A percentile compares a stretch with the other conserved stretches of the same genome.
These are phyloP conservation scores for Meloidogyne floridensis DNA, from an alignment of 1,140 invertebrate genomes.

Conservation along the genomic window DNA sequence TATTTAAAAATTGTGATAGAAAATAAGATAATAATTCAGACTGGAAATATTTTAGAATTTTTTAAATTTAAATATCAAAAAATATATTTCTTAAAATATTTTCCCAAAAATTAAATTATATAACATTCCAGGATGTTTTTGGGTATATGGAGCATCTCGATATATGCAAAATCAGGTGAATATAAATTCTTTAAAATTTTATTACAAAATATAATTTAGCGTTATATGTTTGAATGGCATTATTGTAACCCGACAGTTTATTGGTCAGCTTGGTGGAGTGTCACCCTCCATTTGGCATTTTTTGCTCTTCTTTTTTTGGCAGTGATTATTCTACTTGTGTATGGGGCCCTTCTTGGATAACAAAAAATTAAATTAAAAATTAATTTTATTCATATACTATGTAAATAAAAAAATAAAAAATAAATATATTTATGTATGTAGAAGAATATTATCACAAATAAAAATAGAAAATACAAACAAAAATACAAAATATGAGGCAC, in stretches of 20 bases:
- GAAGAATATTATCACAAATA: no score
- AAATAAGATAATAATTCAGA: no score
- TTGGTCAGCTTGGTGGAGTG: slow-evolving; percentile 42
- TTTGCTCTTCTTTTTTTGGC: slow-evolving; percentile 40
- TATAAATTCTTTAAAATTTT: no score
- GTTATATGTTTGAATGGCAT: slow-evolving; percentile 41
- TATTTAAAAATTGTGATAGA: no score
- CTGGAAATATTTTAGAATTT: no score
- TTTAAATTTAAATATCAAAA: no score
- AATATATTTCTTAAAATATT: no score
- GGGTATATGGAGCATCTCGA: slow-evolving; percentile 40
- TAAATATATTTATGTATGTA: no score
- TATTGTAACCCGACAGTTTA: slow-evolving; percentile 39
- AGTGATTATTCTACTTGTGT: slow-evolving; percentile 39
- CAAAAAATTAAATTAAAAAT: not conserved
- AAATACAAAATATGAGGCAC: no score
- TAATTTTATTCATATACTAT: no score
- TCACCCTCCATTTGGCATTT: slow-evolving; percentile 35
- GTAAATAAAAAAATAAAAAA: no score
- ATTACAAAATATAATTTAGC: not conserved
- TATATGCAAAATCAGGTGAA: slow-evolving; percentile 26
- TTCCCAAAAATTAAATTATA: not conserved
- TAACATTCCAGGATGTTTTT: slow-evolving; percentile 34
- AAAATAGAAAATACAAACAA: no score
- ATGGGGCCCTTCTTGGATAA: slow-evolving; percentile 22